These are phyloP conservation scores for Piezodorus guildinii DNA, from an alignment of 1,140 invertebrate genomes.

Conservation along the genomic window DNA sequence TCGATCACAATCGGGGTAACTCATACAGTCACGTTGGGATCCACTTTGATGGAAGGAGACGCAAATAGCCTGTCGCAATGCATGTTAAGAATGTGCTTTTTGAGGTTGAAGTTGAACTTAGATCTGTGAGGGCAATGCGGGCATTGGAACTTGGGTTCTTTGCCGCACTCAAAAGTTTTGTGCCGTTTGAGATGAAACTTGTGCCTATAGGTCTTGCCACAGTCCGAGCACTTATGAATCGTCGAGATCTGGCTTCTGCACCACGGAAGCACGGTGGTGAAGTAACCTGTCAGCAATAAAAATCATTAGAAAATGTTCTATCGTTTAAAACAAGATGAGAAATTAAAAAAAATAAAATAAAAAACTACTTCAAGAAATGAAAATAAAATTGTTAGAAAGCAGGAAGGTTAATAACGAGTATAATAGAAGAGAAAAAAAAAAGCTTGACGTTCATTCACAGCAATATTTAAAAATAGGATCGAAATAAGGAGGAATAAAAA, in stretches of 20 bases:
- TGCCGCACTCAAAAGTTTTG: constrained; percentile 27
- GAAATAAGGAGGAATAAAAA: too few relatives aligned
- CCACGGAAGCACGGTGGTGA: constrained; percentile 1
- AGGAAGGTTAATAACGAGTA: neutral
- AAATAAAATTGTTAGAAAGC: constrained; percentile 6
- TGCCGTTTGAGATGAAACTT: constrained; percentile 25
- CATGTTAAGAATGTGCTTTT: constrained; percentile 11
- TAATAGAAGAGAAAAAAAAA: neutral
- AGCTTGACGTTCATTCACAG: too few relatives aligned
- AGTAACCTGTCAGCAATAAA: constrained; percentile 7
- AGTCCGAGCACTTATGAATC: constrained; percentile 13
- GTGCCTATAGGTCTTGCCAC: constrained; percentile 27
- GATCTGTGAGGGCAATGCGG: constrained; percentile 36
- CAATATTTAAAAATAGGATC: too few relatives aligned
- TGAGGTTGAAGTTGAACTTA: constrained; percentile 17
- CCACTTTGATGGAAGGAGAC: neutral
- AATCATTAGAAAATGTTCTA: neutral
- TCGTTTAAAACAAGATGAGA: too few relatives aligned
- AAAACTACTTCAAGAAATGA: neutral
- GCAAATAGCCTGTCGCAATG: neutral
- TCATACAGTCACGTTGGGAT: constrained; percentile 7
- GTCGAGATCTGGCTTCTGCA: constrained; percentile 13
- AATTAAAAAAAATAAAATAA: too few relatives aligned
- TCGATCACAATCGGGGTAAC: neutral
- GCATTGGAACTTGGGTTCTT: constrained; percentile 41